These are phyloP conservation scores for Cephus cinctus DNA, from an alignment of 1,140 invertebrate species.

Conservation along the genomic window DNA sequence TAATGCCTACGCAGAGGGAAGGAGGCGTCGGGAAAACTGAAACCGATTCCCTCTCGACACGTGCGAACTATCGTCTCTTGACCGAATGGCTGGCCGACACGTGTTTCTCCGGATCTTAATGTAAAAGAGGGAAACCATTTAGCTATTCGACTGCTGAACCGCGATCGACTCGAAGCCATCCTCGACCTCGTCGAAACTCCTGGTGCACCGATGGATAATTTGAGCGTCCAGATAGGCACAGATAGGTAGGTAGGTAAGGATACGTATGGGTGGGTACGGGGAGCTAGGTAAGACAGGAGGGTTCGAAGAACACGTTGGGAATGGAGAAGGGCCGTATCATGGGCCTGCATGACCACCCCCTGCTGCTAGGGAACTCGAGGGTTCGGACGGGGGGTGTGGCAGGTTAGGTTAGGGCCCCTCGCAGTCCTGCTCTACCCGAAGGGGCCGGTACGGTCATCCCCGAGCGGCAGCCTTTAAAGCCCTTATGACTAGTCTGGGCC, in stretches of 20 bases:
- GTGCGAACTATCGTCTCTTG: neutral
- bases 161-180: too few relatives aligned
- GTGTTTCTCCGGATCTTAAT: slow-evolving; percentile 16
- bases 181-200: too few relatives aligned
- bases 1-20: slow-evolving; percentile 10
- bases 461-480: slow-evolving; percentile 35
- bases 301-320: neutral
- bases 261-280: too few relatives aligned
- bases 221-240: too few relatives aligned
- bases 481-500: slow-evolving; percentile 28
- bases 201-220: too few relatives aligned
- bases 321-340: slow-evolving; percentile 31
- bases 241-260: too few relatives aligned
- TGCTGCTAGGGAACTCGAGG: slow-evolving; percentile 32
- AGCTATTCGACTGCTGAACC: too few relatives aligned
- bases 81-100: slow-evolving; percentile 25
- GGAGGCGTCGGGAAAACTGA: slow-evolving; percentile 13
- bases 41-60: slow-evolving; percentile 9
- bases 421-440: neutral
- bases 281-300: neutral
- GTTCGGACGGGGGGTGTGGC: slow-evolving; percentile 2
- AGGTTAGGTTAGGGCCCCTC: neutral
- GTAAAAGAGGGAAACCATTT: too few relatives aligned
- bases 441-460: slow-evolving; percentile 34
- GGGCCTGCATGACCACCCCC: slow-evolving; percentile 20